Evolutionary conservation across 2,797 vertebrate genomes (phyloP).

Genomic region (Xiphorhynchus erythropygius): DNA sequence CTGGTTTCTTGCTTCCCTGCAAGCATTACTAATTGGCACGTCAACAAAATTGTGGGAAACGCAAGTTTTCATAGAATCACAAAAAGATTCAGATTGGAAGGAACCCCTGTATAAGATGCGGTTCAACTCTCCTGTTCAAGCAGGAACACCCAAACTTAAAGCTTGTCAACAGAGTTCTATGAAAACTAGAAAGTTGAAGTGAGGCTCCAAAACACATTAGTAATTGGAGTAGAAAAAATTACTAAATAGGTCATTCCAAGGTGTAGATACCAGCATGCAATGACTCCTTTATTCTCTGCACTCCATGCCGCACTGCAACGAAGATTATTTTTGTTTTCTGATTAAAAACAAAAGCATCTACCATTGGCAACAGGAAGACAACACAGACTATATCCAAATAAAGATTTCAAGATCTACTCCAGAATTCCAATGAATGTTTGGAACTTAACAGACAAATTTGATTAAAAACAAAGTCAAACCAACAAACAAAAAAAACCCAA

Average conservation of each 20-base stretch:
- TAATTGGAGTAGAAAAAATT: background rate
- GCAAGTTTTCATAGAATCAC: background rate
- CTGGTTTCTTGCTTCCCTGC: background rate
- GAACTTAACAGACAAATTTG: background rate
- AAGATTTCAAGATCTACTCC: background rate
- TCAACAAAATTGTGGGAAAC: background rate
- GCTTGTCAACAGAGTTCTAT: background rate
- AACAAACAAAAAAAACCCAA: background rate
- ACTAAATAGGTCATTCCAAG: background rate
- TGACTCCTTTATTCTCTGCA: background rate
- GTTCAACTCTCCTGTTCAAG: background rate
- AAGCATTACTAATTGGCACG: background rate
- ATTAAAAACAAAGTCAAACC: background rate
- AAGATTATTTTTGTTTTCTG: background rate
- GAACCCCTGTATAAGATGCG: background rate
- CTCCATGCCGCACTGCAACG: background rate
- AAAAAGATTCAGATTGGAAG: background rate
- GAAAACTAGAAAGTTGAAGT: background rate
- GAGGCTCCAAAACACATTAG: background rate
- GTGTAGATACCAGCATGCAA: background rate
- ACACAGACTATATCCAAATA: background rate
- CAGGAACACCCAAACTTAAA: background rate
- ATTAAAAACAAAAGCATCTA: background rate
- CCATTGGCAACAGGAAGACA: background rate
- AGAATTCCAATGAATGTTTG: background rate